Percentiles rank a stretch among this genome's conserved stretches.
These are phyloP conservation scores for Poecilobothrus nobilitatus DNA, from an alignment of 2,888 invertebrate species.

Conservation along the genomic window DNA sequence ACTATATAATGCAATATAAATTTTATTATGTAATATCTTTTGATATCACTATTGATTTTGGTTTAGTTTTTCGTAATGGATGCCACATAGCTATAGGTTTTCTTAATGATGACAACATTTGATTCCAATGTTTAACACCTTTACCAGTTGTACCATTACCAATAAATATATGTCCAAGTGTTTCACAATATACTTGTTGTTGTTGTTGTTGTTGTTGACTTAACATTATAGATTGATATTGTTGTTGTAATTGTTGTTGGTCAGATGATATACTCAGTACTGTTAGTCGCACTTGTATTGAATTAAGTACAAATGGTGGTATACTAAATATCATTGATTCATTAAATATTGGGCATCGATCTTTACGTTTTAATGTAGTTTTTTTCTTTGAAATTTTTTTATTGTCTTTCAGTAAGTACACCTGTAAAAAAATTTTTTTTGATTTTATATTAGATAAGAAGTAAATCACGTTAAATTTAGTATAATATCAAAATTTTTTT, in stretches of 20 bases:
- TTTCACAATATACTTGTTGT: slow-evolving; percentile 32
- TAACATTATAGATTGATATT: not conserved
- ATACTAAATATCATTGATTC: slow-evolving; percentile 79
- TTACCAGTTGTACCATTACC: slow-evolving; percentile 64
- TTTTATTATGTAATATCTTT: slow-evolving; percentile 17
- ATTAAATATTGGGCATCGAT: slow-evolving; percentile 70
- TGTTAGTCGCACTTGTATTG: slow-evolving; percentile 64
- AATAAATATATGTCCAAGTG: slow-evolving; percentile 73
- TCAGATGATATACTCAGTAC: slow-evolving; percentile 42
- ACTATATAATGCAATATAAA: not conserved
- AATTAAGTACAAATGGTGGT: slow-evolving; percentile 60
- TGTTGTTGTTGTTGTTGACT: slow-evolving; percentile 29
- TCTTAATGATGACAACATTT: slow-evolving; percentile 69
- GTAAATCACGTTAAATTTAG: no score
- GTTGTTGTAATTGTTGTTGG: slow-evolving; percentile 45
- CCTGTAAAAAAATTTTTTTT: slow-evolving; percentile 48
- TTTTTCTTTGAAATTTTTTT: slow-evolving; percentile 76
- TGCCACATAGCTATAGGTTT: slow-evolving; percentile 84
- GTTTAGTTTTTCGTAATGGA: slow-evolving; percentile 49
- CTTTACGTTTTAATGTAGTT: slow-evolving; percentile 65
- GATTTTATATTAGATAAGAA: not conserved
- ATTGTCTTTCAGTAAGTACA: slow-evolving; percentile 69
- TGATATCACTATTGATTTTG: slow-evolving; percentile 14
- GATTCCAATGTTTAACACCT: slow-evolving; percentile 70
- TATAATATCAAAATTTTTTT: no score